Evolutionary conservation across 2,113 vertebrate species (phyloP).

Genomic region (Bothrops jararaca): DNA sequence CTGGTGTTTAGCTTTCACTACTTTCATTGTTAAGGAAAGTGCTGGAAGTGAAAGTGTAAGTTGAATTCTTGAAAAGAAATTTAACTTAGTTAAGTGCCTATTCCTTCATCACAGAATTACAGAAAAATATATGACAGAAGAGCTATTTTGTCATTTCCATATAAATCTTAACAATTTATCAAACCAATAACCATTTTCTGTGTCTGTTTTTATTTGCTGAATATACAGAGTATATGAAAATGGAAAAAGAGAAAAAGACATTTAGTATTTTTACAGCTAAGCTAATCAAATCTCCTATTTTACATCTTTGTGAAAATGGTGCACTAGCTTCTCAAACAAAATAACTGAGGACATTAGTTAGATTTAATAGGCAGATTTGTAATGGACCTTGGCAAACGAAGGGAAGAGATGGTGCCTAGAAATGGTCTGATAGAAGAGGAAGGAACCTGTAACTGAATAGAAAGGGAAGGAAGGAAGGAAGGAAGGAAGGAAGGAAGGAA

Average conservation of each 20-base stretch:
- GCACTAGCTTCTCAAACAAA: not conserved
- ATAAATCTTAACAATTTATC: not conserved
- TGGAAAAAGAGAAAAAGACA: not conserved
- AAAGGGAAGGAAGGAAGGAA: too few relatives aligned
- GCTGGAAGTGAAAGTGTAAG: too few relatives aligned
- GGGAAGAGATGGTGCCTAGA: not conserved
- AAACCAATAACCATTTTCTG: not conserved
- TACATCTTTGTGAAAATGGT: not conserved
- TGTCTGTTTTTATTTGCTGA: not conserved
- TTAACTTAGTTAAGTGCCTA: conserved; percentile 10
- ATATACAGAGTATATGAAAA: not conserved
- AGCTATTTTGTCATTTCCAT: not conserved
- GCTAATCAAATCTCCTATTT: not conserved
- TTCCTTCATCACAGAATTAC: not conserved
- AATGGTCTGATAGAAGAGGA: not conserved
- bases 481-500: too few relatives aligned
- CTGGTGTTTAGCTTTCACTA: too few relatives aligned
- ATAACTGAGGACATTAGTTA: not conserved
- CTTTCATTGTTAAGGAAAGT: too few relatives aligned
- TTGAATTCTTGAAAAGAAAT: conserved; percentile 3
- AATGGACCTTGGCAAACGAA: not conserved
- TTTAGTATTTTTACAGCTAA: not conserved
- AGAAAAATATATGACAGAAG: not conserved
- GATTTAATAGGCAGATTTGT: not conserved
- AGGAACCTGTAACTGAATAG: too few relatives aligned